Base-by-base conservation (phyloP, 2,888 invertebrate species). In the Seladonia tumulorum region DNA sequence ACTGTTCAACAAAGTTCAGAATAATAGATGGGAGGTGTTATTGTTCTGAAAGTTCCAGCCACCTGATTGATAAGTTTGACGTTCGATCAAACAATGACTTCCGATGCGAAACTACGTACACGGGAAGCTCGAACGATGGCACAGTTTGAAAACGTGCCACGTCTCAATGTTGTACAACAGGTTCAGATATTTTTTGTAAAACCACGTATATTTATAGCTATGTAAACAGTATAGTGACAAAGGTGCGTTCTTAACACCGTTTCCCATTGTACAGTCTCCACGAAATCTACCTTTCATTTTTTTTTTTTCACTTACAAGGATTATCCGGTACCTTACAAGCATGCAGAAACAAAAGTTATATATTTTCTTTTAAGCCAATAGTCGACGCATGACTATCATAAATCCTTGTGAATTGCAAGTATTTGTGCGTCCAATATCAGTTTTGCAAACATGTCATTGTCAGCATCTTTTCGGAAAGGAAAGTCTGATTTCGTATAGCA, bases 291-390 rank as follows among this genome's bases (percentile, higher is more conserved):
- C 18, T 63, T 66, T 76, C 75, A 68, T 53, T 87, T 89, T 87
- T 83, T 53, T 87, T 89, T 87, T 83, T 81, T 89, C 81, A 76
- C 53, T 16, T 16, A 35, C 8, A n/a, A n/a, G 57, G 78, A 82
- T 60, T 42, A 60, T 10, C 35, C 49, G 35, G 29, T 42, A 71
- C 29, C 60, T 80, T 74, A 57, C 47, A 22, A 68, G 39, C 25
- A n/a, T 60, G 49, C 8, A 39, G 66, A 35, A 57, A 53, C 16
- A 8, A 57, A n/a, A 57, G 12, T n/a, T 60, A 60, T 25, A 5
- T 60, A 18, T 53, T 53, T 16, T 25, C 35, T 12, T 60, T 60
- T 25, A n/a, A 29, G 16, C 0, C 16, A 1, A 63, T 25, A 16
- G 14, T 29, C 16, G 0, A 35, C 35, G n/a, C n/a, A 68, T 12